A percentile compares a stretch with the other conserved stretches of the same genome.
These are phyloP conservation scores for Caradrina kadenii DNA, from an alignment of 2,888 invertebrate species.

Conservation along the genomic window DNA sequence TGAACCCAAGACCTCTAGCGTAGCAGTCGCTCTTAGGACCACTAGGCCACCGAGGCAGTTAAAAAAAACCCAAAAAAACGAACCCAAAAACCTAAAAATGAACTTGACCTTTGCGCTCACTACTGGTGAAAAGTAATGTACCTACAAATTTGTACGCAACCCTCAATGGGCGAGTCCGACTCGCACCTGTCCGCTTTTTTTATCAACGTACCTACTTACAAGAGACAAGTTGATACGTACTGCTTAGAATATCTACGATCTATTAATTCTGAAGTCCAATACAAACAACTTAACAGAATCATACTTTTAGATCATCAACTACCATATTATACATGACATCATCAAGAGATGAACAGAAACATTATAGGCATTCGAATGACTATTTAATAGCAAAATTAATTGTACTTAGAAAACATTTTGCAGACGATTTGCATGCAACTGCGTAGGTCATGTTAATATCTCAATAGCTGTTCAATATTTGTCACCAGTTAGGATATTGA, in stretches of 20 bases:
- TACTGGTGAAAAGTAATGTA: too few relatives aligned
- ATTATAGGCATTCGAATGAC: constrained; percentile 35
- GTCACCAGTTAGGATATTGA: constrained; percentile 11
- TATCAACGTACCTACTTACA: constrained; percentile 8
- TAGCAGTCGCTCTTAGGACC: too few relatives aligned
- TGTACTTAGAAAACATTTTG: constrained; percentile 27
- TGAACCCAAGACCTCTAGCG: too few relatives aligned
- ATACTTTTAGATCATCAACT: constrained; percentile 56
- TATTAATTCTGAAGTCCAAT: constrained; percentile 37
- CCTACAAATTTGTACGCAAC: too few relatives aligned
- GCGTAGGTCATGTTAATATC: constrained; percentile 39
- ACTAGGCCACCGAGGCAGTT: too few relatives aligned
- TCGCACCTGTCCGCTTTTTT: constrained; percentile 15
- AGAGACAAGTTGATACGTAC: constrained; percentile 20
- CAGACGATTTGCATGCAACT: constrained; percentile 45
- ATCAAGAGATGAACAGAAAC: constrained; percentile 46
- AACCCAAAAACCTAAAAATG: too few relatives aligned
- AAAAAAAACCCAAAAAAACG: too few relatives aligned
- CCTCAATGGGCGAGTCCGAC: too few relatives aligned
- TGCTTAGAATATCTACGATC: constrained; percentile 43
- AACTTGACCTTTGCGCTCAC: too few relatives aligned
- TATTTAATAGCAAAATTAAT: constrained; percentile 24
- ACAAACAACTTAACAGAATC: constrained; percentile 48
- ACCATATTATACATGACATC: constrained; percentile 63
- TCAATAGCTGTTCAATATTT: constrained; percentile 27